Evolutionary conservation across 2,113 vertebrate genomes (phyloP), one percentile per base, ranked within the genome.

Genomic region (Gambusia affinis): DNA sequence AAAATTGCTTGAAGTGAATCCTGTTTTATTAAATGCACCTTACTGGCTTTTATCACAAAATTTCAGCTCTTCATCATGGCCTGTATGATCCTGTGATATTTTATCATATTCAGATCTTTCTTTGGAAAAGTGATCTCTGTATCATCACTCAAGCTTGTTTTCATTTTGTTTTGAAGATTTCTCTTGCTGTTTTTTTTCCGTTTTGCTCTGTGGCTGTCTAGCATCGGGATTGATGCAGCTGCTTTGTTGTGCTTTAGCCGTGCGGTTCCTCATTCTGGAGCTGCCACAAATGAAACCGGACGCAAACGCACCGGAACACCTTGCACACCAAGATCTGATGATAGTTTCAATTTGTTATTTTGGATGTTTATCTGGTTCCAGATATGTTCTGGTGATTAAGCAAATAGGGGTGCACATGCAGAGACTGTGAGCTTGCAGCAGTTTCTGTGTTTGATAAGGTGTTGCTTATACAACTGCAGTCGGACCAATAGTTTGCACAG

Each of bases 21-120:
- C 12, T 27, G 57, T 27, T 73, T 73, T 70, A 64, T 76, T 72
- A 62, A 51, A 33, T 35, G 17, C 4, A 6, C 44, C 17, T 47
- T 6, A 19, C 1, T 47, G 44, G 17, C 44, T 19, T 19, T 27
- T n/a, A 12, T 66, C 37, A 17, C 27, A 42, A 66, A 37, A 4
- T 76, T 81, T 15, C n/a, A 31, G 60, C 79, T 82, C 66, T 65
- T 67, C 76, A 83, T 87, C 82, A 72, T 72, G 76, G 73, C 54
- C 35, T 37, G 24, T 82, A 62, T 81, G 73, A 80, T 60, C 78
- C 62, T 64, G 42, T 80, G 68, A 78, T 80, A 44, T 63, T 78
- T 61, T 57, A 82, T 85, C 67, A 67, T 72, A 86, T 35, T 69
- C 33, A 72, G 82, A 44, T 61, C 31, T 77, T 73, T 64, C 42